These are phyloP conservation scores for Acanthosepion esculentum DNA, from an alignment of 2,888 invertebrate genomes.

Conservation along the genomic window DNA sequence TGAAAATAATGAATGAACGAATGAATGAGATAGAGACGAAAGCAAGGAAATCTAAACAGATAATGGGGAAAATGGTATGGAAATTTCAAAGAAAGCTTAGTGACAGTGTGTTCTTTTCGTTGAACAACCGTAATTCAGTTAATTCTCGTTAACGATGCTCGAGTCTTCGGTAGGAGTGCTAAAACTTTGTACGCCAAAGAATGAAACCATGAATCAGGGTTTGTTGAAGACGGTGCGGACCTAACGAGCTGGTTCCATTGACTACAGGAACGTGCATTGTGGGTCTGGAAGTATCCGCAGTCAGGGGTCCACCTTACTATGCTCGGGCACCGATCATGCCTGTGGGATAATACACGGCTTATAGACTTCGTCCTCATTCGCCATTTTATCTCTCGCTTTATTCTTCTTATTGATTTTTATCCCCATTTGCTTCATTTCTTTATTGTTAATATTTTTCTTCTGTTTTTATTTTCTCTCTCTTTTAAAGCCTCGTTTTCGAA, in stretches of 20 bases:
- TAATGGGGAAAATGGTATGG: not conserved
- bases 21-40: not conserved
- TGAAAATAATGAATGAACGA: no score
- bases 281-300: constrained; percentile 11
- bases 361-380: not conserved
- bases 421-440: no score
- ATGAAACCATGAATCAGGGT: not conserved
- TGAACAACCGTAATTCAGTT: not conserved
- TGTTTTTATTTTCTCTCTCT: no score
- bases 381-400: not conserved
- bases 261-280: constrained; percentile 33
- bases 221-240: constrained; percentile 33
- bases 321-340: not conserved
- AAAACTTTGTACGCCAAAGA: not conserved
- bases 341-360: not conserved
- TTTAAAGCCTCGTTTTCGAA: no score
- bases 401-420: not conserved
- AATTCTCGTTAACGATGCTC: not conserved
- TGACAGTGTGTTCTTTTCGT: not conserved
- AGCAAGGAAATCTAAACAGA: not conserved
- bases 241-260: constrained; percentile 21
- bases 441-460: no score
- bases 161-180: not conserved
- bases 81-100: not conserved
- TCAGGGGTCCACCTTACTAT: constrained; percentile 8